Conservation (phyloP, 2,888 invertebrate genomes). For the Mesorhabditis spiculigera region DNA sequence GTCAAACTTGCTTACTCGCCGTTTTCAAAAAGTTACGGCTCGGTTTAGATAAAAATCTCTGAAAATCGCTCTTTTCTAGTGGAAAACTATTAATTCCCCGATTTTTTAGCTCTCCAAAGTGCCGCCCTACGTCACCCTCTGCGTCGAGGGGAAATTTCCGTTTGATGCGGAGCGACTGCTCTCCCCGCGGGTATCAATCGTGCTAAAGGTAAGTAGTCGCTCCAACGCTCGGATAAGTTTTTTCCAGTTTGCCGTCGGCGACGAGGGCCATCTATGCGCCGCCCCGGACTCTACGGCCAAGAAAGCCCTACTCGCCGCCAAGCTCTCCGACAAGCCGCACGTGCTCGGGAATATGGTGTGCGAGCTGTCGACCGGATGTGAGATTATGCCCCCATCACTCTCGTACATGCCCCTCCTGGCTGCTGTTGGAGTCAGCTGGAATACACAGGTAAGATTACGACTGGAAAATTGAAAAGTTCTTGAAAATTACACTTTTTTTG, state of each 20-base stretch:
- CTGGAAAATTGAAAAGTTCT: no score
- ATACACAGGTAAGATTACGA: slow-evolving; percentile 17
- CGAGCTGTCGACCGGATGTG: slow-evolving; percentile 51
- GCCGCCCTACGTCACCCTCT: slow-evolving; percentile 46
- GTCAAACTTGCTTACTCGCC: no score
- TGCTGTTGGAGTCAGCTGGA: slow-evolving; percentile 47
- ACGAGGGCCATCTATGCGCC: slow-evolving; percentile 50
- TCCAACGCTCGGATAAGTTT: not conserved
- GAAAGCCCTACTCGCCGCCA: slow-evolving; percentile 43
- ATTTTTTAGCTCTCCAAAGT: slow-evolving; percentile 26
- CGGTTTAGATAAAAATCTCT: no score
- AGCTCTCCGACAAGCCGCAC: slow-evolving; percentile 32
- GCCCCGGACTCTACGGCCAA: slow-evolving; percentile 49
- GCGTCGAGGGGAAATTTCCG: slow-evolving; percentile 42
- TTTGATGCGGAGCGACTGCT: slow-evolving; percentile 37
- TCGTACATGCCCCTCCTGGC: slow-evolving; percentile 46
- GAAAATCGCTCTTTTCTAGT: not conserved
- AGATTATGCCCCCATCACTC: slow-evolving; percentile 51
- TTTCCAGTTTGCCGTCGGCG: slow-evolving; percentile 18
- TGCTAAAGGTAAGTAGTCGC: slow-evolving; percentile 44
- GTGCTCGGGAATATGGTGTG: slow-evolving; percentile 48
- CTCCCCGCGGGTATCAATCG: slow-evolving; percentile 40
- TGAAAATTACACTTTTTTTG: no score
- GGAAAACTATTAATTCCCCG: not conserved
- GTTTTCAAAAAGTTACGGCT: no score